Conservation (phyloP, 1,140 invertebrate genomes). For the Trachelipus rathkii region DNA sequence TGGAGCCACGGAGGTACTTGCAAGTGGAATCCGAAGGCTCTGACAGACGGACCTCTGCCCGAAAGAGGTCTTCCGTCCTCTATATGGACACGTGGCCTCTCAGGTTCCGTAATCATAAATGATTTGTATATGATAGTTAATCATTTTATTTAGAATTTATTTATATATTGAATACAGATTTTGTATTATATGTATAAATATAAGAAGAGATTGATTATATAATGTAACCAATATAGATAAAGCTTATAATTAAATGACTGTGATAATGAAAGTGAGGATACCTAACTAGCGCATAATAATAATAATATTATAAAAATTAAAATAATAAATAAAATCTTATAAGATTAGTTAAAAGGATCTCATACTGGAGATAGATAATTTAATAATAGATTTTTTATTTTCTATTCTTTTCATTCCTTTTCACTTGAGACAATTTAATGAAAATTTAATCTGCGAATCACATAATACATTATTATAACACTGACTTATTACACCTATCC, state of each 20-base stretch:
- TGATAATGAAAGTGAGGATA: not conserved
- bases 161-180: not conserved
- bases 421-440: too few relatives aligned
- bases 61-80: slow-evolving; percentile 28
- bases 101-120: slow-evolving; percentile 1
- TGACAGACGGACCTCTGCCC: slow-evolving; percentile 37
- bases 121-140: not conserved
- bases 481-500: too few relatives aligned
- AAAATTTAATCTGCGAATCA: too few relatives aligned
- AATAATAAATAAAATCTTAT: not conserved
- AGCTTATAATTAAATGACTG: not conserved
- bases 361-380: not conserved
- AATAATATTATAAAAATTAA: not conserved
- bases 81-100: slow-evolving; percentile 3
- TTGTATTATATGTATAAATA: not conserved
- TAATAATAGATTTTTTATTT: not conserved
- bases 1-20: slow-evolving; percentile 32
- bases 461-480: not conserved
- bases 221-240: not conserved
- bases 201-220: not conserved
- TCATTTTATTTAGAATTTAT: not conserved
- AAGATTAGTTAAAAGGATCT: slow-evolving; percentile 3
- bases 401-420: not conserved
- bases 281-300: too few relatives aligned
- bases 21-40: slow-evolving; percentile 30